These are phyloP conservation scores for Ylistrum balloti DNA, from an alignment of 1,140 invertebrate genomes.

Conservation along the genomic window DNA sequence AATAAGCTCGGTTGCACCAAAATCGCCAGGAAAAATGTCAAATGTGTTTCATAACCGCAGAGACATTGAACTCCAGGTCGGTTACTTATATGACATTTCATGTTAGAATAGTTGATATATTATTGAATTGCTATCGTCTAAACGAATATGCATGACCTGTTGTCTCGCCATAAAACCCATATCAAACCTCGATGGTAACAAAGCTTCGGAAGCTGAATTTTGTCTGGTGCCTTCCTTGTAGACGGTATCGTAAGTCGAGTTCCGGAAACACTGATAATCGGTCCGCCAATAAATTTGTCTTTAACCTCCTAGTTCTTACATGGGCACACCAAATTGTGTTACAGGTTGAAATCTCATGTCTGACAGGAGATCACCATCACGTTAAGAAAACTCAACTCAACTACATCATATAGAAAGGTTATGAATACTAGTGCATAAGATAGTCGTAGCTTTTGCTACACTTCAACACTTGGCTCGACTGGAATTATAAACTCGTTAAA, in stretches of 20 bases:
- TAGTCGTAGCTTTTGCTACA: no score
- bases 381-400: no score
- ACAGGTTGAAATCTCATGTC: no score
- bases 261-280: neutral
- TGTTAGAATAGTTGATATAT: neutral
- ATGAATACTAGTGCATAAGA: no score
- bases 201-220: neutral
- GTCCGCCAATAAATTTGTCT: neutral
- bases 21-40: neutral
- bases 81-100: neutral
- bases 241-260: neutral
- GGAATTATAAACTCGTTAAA: no score
- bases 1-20: neutral
- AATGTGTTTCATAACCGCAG: neutral
- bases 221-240: neutral
- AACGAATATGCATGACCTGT: constrained; percentile 18
- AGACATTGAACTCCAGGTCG: neutral
- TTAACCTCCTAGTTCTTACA: no score
- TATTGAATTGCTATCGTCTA: neutral
- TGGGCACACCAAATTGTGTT: no score
- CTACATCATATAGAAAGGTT: no score
- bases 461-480: no score
- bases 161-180: neutral
- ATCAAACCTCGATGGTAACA: neutral
- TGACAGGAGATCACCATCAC: no score